Evolutionary conservation across 1,140 invertebrate genomes (phyloP).

Genomic region (Diploscapter pachys): DNA sequence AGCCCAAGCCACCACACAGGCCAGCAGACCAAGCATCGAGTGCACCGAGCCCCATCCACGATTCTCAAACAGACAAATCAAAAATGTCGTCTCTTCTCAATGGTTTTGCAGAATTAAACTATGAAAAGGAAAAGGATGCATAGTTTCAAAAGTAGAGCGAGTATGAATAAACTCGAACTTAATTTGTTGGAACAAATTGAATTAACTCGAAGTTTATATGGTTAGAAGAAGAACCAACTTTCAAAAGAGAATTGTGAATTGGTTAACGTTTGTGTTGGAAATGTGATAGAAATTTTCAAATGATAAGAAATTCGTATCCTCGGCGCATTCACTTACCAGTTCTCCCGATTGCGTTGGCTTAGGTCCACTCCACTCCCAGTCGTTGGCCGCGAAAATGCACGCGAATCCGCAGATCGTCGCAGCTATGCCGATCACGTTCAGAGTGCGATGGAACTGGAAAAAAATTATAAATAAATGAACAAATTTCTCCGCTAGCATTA

Average conservation of each 20-base stretch:
- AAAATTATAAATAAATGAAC: not conserved
- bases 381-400: slow-evolving; percentile 40
- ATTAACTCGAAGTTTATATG: too few relatives aligned
- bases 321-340: slow-evolving; percentile 1
- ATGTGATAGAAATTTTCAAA: too few relatives aligned
- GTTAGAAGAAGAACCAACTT: too few relatives aligned
- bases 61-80: slow-evolving; percentile 27
- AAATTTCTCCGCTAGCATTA: not conserved
- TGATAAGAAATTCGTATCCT: too few relatives aligned
- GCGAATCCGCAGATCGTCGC: slow-evolving; percentile 38
- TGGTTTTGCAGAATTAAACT: not conserved
- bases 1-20: slow-evolving; percentile 41
- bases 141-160: not conserved
- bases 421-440: slow-evolving; percentile 38
- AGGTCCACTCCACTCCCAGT: slow-evolving; percentile 31
- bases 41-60: slow-evolving; percentile 35
- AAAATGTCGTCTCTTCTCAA: not conserved
- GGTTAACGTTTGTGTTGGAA: too few relatives aligned
- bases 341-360: slow-evolving; percentile 2
- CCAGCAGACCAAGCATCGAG: slow-evolving; percentile 39
- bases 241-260: too few relatives aligned
- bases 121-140: not conserved
- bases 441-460: slow-evolving; percentile 37
- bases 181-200: too few relatives aligned
- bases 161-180: too few relatives aligned